Conservation (phyloP, 2,888 invertebrate genomes). For the Ectropis crepuscularia region DNA sequence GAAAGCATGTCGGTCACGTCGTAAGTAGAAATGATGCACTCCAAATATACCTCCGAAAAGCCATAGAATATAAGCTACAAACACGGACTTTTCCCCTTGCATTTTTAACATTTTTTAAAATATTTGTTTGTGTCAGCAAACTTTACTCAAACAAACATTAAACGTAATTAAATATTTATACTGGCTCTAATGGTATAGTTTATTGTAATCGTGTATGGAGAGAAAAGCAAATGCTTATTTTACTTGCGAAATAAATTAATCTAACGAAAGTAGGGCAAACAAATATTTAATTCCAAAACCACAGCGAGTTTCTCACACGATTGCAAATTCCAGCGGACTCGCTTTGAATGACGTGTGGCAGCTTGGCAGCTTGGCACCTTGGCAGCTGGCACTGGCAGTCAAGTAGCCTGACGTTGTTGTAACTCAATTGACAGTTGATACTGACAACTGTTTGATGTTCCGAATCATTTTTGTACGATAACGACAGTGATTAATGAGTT, state of each 20-base stretch:
- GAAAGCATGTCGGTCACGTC: constrained; percentile 95
- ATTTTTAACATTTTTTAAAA: constrained; percentile 34
- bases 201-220: background rate
- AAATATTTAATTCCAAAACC: background rate
- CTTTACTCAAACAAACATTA: background rate
- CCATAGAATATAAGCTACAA: constrained; percentile 93
- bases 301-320: too few species aligned
- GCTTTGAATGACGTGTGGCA: too few species aligned
- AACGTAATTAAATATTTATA: too few species aligned
- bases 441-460: too few species aligned
- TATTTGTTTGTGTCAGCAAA: constrained; percentile 19
- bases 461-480: too few species aligned
- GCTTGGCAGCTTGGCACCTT: too few species aligned
- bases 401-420: too few species aligned
- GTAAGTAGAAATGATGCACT: constrained; percentile 95
- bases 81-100: constrained; percentile 81
- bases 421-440: too few species aligned
- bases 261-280: background rate
- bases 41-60: constrained; percentile 94
- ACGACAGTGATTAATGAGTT: too few species aligned
- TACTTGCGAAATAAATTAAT: background rate
- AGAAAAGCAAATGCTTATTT: background rate
- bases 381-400: too few species aligned
- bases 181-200: too few species aligned
- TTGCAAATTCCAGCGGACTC: background rate